Evolutionary conservation across 1,140 invertebrate species (phyloP).

Genomic region (Ostrea denselamellosa): DNA sequence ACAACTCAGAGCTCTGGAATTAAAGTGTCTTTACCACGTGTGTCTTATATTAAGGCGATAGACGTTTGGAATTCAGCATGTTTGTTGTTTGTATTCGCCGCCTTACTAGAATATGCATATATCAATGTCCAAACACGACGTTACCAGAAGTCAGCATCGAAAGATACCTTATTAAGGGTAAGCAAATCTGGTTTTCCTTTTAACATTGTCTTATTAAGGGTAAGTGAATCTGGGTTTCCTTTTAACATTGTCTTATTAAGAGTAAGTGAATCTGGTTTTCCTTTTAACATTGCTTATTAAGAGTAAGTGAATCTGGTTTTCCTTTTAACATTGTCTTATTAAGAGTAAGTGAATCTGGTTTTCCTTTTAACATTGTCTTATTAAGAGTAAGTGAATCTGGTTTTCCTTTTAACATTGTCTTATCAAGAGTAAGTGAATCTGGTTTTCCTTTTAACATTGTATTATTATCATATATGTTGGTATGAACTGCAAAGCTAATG

Average conservation of each 20-base stretch:
- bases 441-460: neutral
- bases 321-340: no score
- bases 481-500: no score
- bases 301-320: neutral
- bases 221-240: no score
- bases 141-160: neutral
- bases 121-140: slow-evolving; percentile 78
- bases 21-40: slow-evolving; percentile 75
- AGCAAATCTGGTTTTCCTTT: neutral
- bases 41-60: slow-evolving; percentile 86
- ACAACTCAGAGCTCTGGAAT: slow-evolving; percentile 70
- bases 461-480: no score
- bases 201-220: no score
- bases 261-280: no score
- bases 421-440: neutral
- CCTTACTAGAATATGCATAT: slow-evolving; percentile 91
- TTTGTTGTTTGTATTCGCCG: slow-evolving; percentile 91
- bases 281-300: no score
- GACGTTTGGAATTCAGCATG: slow-evolving; percentile 94
- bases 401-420: no score
- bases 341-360: no score
- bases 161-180: slow-evolving; percentile 1
- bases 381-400: no score
- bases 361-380: no score
- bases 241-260: no score